These are phyloP conservation scores for Electrona antarctica DNA, from an alignment of 2,113 vertebrate genomes.

Conservation along the genomic window DNA sequence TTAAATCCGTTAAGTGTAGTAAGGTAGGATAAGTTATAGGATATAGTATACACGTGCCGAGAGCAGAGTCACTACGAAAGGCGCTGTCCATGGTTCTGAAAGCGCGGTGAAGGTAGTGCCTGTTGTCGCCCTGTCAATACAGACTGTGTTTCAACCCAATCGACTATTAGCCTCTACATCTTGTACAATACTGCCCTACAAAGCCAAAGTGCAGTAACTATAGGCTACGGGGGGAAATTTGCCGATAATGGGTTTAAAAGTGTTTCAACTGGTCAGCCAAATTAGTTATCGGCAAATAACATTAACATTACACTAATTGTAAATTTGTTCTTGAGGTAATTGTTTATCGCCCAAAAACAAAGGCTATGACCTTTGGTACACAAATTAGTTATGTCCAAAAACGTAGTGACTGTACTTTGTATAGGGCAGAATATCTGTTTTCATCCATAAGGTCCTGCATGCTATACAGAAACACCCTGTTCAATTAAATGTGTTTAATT, in stretches of 20 bases:
- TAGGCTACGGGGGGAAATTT: background rate
- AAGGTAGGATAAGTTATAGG: conserved; percentile 9
- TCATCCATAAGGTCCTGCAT: background rate
- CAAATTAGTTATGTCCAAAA: too few species aligned
- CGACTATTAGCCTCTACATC: background rate
- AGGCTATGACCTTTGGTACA: too few species aligned
- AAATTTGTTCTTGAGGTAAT: too few species aligned
- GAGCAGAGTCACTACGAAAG: conserved; percentile 28
- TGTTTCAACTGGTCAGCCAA: too few species aligned
- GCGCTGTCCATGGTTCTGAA: conserved; percentile 72
- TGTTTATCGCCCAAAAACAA: too few species aligned
- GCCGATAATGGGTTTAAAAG: too few species aligned
- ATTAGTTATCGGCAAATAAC: too few species aligned
- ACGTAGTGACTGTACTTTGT: too few species aligned
- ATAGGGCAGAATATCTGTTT: too few species aligned
- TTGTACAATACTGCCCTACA: background rate
- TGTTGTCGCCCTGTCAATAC: background rate
- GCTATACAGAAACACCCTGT: background rate
- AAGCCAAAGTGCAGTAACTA: too few species aligned
- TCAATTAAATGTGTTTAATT: background rate
- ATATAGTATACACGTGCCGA: conserved; percentile 21
- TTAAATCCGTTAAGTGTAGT: background rate
- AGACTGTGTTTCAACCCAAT: background rate
- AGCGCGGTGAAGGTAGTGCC: background rate
- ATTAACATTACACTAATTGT: too few species aligned